phyloP scores from a whole-genome alignment of 2,888 invertebrate species.

The Apomyelois bistriatella region DNA sequence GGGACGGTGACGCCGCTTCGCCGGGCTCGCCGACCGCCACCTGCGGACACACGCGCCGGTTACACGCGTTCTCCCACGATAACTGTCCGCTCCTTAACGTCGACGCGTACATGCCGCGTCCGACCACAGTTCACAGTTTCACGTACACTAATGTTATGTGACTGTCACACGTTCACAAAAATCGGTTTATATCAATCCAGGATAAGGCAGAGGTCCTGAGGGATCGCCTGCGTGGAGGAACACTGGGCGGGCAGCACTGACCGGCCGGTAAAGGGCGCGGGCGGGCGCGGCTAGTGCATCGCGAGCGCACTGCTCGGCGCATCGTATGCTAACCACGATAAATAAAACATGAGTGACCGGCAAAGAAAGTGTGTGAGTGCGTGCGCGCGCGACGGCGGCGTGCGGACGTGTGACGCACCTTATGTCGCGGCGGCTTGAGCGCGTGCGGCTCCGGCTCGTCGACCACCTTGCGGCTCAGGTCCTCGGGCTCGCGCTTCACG shows the following conservation, averaged over 20 bases:
- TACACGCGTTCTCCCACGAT: conserved; percentile 83
- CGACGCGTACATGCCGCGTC: conserved; percentile 80
- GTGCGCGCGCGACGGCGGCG: conserved; percentile 78
- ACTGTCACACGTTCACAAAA: conserved; percentile 59
- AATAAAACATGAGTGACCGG: conserved; percentile 79
- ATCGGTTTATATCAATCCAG: conserved; percentile 46
- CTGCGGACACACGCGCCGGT: conserved; percentile 82
- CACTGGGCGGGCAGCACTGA: conserved; percentile 80
- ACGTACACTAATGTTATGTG: conserved; percentile 65
- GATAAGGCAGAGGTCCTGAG: conserved; percentile 40
- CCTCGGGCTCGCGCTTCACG: conserved; percentile 91
- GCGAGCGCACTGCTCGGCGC: conserved; percentile 80
- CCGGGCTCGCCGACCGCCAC: conserved; percentile 78
- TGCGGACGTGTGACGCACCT: conserved; percentile 81
- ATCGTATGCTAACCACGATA: conserved; percentile 80
- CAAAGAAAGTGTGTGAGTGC: conserved; percentile 72
- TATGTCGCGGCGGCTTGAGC: conserved; percentile 82
- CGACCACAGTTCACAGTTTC: conserved; percentile 72
- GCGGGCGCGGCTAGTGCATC: conserved; percentile 78
- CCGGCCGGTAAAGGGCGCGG: conserved; percentile 81
- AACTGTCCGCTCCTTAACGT: conserved; percentile 80
- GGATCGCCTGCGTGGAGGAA: conserved; percentile 75
- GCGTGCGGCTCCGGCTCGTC: conserved; percentile 81
- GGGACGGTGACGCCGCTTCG: conserved; percentile 82
- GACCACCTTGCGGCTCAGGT: conserved; percentile 86